Base-by-base conservation (phyloP, 2,113 vertebrate genomes). In the Plectropomus leopardus region DNA sequence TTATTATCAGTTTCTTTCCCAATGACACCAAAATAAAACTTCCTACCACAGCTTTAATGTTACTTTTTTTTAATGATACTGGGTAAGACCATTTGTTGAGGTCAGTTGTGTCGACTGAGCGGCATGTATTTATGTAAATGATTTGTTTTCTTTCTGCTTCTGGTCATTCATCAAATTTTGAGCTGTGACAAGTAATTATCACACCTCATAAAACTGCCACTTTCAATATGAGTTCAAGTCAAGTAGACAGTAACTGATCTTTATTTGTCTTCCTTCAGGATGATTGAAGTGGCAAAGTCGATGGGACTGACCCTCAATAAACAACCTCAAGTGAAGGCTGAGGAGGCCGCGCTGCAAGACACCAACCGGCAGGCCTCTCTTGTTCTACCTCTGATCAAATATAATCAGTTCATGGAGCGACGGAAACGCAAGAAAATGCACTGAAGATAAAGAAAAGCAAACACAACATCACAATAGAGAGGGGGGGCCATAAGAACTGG, bases 281-380 rank as follows among this genome's bases (percentile, higher is more conserved):
- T 96, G 54, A 76, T 95, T 58, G 97, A 98, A 85, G 88, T 99
- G 0, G 97, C 98, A 0, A 99, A 91, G 88, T 96, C 96, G 34
- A 96, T 99, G 97, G 91, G 97, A 26, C 89, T 99, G 91, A 96
- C 92, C 74, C 69, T 99, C 47, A 90, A 63, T 11, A 97, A 94
- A 88, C 87, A 53, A 1, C 84, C 81, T 50, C 84, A 90, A 16
- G 73, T 17, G 0, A 88, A 63, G 0, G 88, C 51, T 1, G 80
- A 83, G 0, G 54, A 76, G 16, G 55, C 11, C 5, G 79, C 17
- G 0, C 5, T 3, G 64, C 89, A 2, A 2, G 92, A 96, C 2
- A 92, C 93, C 1, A 96, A 97, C 91, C 96, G 74, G 54, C 54
- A 96, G 34, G 97, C 94, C 14, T 91, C 92, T 0, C 92, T 99